These are phyloP conservation scores for Vireo griseus DNA, from an alignment of 2,797 vertebrate genomes.

Conservation along the genomic window DNA sequence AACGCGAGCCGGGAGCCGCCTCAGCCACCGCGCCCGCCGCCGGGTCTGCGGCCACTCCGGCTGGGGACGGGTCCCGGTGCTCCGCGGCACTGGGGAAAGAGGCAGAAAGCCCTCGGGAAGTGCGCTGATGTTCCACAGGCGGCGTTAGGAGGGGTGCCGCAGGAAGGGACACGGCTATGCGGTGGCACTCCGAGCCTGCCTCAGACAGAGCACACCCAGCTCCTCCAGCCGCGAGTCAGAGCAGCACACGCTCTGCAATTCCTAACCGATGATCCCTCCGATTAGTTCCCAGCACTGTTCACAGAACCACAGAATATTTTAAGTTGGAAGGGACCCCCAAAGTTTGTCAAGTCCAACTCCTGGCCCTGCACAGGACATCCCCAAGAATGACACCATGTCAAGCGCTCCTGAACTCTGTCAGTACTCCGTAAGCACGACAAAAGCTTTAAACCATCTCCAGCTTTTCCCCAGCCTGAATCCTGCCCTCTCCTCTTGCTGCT, in stretches of 20 bases:
- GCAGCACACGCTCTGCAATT: fast-evolving
- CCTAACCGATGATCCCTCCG: neutral
- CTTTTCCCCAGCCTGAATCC: neutral
- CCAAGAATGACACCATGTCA: neutral
- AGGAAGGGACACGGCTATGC: neutral
- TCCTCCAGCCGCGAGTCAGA: neutral
- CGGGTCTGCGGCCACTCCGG: too few species aligned
- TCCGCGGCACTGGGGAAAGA: neutral
- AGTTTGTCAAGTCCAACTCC: neutral
- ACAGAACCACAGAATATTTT: neutral
- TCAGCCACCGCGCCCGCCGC: neutral
- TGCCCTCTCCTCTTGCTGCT: neutral
- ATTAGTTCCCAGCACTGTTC: too few species aligned
- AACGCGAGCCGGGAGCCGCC: neutral
- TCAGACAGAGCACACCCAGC: neutral
- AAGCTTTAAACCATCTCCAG: neutral
- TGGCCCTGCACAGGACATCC: neutral
- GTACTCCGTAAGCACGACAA: fast-evolving
- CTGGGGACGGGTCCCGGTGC: neutral
- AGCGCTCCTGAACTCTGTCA: neutral
- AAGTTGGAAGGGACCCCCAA: neutral
- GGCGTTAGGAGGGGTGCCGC: too few species aligned
- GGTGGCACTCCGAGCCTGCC: neutral
- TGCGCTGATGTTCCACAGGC: fast-evolving
- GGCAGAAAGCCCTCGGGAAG: neutral